Base-by-base conservation (phyloP, 2,797 vertebrate genomes). In the Halcyon badia region DNA sequence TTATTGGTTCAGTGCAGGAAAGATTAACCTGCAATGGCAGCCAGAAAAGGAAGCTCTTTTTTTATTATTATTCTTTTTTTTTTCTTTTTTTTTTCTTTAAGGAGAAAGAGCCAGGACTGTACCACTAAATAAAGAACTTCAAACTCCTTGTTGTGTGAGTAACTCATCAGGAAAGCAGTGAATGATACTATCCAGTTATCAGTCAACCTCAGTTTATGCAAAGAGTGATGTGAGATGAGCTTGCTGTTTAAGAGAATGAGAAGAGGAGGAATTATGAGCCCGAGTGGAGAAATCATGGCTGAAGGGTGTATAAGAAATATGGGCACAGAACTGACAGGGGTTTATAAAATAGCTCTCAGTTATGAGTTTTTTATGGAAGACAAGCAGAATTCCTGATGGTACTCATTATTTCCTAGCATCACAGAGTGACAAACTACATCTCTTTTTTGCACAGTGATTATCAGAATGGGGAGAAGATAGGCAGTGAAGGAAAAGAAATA, bases 331-430 rank as follows among this genome's bases (percentile, higher is more conserved):
- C 60, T 68, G 77, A 83, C 41, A 73, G 39, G 25, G 30, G 16
- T 52, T 89, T 87, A 77, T 93, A 49, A 84, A 93, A 73, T 33
- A 95, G 31, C 77, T 87, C 73, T 90, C 48, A 49, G 60, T 70
- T 87, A 64, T 3, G 6, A 95, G 60, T 16, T 54, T 84, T 93
- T 65, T 73, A 25, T 80, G 71, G 68, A 72, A 82, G 83, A 79
- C 60, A 79, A 70, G 56, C 31, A 76, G 77, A 89, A 83, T 81
- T 83, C 86, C 88, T 95, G 72, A 65, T 85, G 44, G 39, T 54
- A 52, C 56, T 89, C 37, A 24, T 87, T 94, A 69, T 89, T 96
- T 96, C 85, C 62, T 81, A 65, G 49, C 68, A 61, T 83, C 64
- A 37, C 46, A 70, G 57, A 10, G 24, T 96, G 83, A 87, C 56